Percentiles rank a stretch among this genome's conserved stretches.
These are phyloP conservation scores for Eolophus roseicapilla DNA, from an alignment of 2,113 vertebrate species.

Conservation along the genomic window DNA sequence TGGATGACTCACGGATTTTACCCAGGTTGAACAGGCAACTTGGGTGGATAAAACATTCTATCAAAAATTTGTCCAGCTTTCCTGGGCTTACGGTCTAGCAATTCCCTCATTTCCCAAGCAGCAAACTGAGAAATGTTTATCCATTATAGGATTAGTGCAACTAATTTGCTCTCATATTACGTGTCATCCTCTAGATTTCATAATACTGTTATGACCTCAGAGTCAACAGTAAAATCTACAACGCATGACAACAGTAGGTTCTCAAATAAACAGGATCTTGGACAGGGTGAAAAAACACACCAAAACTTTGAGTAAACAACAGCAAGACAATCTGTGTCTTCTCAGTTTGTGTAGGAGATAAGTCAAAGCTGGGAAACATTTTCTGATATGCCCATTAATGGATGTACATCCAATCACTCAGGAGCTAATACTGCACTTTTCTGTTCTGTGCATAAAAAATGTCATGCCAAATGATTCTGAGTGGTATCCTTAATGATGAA, in stretches of 20 bases:
- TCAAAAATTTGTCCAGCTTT: neutral
- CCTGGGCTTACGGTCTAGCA: neutral
- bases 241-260: neutral
- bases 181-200: neutral
- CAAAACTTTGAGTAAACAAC: neutral
- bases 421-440: constrained; percentile 58
- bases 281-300: neutral
- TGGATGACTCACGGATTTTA: neutral
- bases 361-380: neutral
- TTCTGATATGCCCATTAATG: constrained; percentile 40
- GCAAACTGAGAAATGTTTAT: neutral
- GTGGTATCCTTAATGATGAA: constrained; percentile 63
- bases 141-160: neutral
- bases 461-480: constrained; percentile 61
- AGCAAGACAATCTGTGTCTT: neutral
- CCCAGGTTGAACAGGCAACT: neutral
- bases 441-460: constrained; percentile 59
- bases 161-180: neutral
- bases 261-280: neutral
- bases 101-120: neutral
- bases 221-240: neutral
- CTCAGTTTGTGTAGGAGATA: neutral
- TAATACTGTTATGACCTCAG: neutral
- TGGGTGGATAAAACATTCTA: neutral
- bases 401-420: constrained; percentile 43